Conservation (phyloP, 1,140 invertebrate genomes). For the Venustaconcha ellipsiformis region DNA sequence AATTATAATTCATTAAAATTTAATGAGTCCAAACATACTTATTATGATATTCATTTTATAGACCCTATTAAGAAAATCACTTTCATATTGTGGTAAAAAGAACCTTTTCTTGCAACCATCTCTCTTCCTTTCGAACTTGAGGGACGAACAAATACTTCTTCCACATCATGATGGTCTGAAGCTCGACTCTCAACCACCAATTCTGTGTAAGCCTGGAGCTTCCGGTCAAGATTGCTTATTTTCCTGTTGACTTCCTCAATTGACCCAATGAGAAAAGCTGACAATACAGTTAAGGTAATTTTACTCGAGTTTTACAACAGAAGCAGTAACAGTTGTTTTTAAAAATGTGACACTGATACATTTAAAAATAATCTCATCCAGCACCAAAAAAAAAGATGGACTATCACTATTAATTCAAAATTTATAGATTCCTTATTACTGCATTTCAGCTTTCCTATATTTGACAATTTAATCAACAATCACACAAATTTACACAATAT, state of each 20-base stretch:
- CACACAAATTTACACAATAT: no score
- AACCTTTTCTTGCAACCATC: conserved; percentile 54
- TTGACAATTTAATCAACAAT: no score
- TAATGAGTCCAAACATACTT: no score
- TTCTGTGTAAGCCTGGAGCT: conserved; percentile 58
- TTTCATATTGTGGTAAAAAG: background rate
- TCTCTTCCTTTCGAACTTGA: conserved; percentile 49
- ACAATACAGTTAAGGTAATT: conserved; percentile 34
- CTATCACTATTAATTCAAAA: no score
- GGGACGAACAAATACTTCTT: conserved; percentile 24
- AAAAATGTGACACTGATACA: background rate
- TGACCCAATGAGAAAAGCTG: conserved; percentile 66
- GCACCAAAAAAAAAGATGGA: no score
- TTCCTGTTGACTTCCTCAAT: conserved; percentile 64
- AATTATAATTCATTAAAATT: no score
- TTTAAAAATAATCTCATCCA: background rate
- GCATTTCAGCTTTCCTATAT: no score
- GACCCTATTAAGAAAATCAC: no score
- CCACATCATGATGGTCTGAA: conserved; percentile 46
- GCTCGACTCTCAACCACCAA: conserved; percentile 60
- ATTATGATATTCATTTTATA: no score
- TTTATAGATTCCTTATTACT: no score
- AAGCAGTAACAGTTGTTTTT: background rate
- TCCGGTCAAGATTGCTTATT: conserved; percentile 61
- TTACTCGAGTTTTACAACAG: background rate